These are phyloP conservation scores for Hetaerina titia DNA, from an alignment of 2,888 invertebrate genomes.

Conservation along the genomic window DNA sequence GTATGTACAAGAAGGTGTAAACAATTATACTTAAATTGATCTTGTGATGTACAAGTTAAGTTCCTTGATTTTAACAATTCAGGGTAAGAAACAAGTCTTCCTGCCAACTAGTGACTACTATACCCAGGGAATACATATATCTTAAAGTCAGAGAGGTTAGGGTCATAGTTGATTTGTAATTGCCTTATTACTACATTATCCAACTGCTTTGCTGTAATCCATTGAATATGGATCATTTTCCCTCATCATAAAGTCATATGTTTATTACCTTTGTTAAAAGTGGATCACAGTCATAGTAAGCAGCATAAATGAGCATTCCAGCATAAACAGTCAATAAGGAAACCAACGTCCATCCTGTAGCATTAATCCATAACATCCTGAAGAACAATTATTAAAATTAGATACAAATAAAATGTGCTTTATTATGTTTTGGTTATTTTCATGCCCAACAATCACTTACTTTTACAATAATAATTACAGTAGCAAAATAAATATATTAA, in stretches of 20 bases:
- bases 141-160: too few species aligned
- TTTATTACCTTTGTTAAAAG: constrained; percentile 75
- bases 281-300: constrained; percentile 79
- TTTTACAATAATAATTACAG: not conserved
- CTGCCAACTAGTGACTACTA: too few species aligned
- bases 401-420: not conserved
- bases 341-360: constrained; percentile 74
- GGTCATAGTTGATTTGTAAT: too few species aligned
- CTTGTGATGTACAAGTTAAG: too few species aligned
- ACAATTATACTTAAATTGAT: too few species aligned
- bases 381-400: constrained; percentile 48
- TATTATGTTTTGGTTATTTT: not conserved
- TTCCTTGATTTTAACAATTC: too few species aligned
- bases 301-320: constrained; percentile 79
- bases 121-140: too few species aligned
- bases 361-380: constrained; percentile 75
- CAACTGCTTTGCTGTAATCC: not conserved
- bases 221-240: not conserved
- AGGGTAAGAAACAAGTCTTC: too few species aligned
- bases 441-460: not conserved
- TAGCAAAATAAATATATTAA: not conserved
- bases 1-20: too few species aligned
- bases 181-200: too few species aligned
- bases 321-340: constrained; percentile 74
- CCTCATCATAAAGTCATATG: not conserved